Base-by-base conservation (phyloP, 92 coral and sea anemone species). In the Palythoa grandis region DNA sequence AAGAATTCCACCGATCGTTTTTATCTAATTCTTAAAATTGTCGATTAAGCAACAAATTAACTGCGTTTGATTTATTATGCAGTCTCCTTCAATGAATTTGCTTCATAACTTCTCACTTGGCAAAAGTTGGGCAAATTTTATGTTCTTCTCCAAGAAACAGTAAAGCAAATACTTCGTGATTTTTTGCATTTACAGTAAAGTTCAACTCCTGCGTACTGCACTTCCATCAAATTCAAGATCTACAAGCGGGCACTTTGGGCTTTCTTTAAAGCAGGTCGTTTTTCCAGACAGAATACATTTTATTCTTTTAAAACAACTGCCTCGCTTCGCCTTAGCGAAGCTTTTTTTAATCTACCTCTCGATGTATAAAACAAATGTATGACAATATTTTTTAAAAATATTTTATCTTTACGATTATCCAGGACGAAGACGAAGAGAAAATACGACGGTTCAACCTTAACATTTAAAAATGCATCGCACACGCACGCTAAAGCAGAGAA, bases 1-100 rank as follows among this genome's bases (percentile, higher is more conserved):
- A 15, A 66, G 25, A 13, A 22, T 74, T 0, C 74, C 85, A 22
- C 74, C 85, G 7, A 66, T 20, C 20, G 85, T 66, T 80, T 47
- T 19, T 24, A 63, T 15, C 11, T 43, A 11, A 80, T 29, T 67
- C 70, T 66, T 53, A 20, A 65, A 80, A 66, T 15, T 58, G 74
- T 50, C 74, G 50, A 80, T 66, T 66, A 1, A 80, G 37, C 53
- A 66, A 53, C 47, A 66, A 61, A 19, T 61, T 37, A 37, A 11
- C 16, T 35, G 22, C 37, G 82, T 37, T 67, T 48, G 25, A 12
- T 43, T 43, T 43, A 43, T 43, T 5, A 8, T 43, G 70, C 69
- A 25, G 24, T 15, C 56, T 56, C 52, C 24, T 48, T 77, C 3
- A 4, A 76, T 3, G 50, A 53, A 15, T 39, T 11, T 39, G 1